A percentile compares a stretch with the other conserved stretches of the same genome.
Evolutionary conservation across 2,888 invertebrate species (phyloP).

Genomic region (Nasonia oneida): DNA sequence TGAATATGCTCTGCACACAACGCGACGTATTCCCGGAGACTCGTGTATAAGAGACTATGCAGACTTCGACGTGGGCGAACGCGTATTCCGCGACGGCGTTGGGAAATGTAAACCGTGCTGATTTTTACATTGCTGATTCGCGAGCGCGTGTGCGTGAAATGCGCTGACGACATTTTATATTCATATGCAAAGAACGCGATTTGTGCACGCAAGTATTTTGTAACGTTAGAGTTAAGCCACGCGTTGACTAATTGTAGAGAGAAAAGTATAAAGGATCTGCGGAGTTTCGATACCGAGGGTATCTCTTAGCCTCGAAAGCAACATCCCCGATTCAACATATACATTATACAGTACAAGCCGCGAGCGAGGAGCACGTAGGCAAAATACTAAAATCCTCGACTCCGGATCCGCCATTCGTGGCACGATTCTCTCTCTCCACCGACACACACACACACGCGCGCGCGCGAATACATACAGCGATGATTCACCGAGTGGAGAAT

Average conservation of each 20-base stretch:
- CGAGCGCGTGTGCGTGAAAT: conserved; percentile 15
- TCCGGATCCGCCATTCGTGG: conserved; percentile 27
- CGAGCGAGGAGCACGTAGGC: background rate
- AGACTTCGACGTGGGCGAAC: conserved; percentile 57
- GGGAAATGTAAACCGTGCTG: conserved; percentile 37
- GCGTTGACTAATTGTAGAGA: too few species aligned
- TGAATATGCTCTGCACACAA: conserved; percentile 8
- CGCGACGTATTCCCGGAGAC: conserved; percentile 12
- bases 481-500: conserved; percentile 56
- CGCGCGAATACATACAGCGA: background rate
- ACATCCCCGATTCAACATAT: background rate
- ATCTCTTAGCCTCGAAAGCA: background rate
- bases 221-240: too few species aligned
- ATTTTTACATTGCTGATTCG: conserved; percentile 44
- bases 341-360: background rate
- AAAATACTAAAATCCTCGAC: conserved; percentile 4
- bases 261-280: too few species aligned
- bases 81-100: background rate
- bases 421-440: conserved; percentile 34
- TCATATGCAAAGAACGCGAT: background rate
- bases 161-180: conserved; percentile 5
- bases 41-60: conserved; percentile 9
- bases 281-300: too few species aligned
- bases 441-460: background rate
- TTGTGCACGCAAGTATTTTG: background rate